Base-by-base conservation (phyloP, 2,888 invertebrate species). In the Pegoplata infirma region DNA sequence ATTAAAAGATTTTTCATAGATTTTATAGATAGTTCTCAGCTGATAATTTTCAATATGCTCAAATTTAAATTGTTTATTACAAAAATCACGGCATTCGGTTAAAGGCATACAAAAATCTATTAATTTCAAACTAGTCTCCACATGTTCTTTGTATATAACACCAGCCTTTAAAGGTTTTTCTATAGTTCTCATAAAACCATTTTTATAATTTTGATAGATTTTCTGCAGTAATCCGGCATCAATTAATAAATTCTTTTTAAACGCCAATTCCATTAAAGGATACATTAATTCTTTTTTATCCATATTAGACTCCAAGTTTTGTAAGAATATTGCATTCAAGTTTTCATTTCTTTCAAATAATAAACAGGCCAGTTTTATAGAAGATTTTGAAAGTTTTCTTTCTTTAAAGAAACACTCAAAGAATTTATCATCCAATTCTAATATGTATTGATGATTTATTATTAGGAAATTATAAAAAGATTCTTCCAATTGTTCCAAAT, bases 131-230 rank as follows among this genome's bases (percentile, higher is more conserved):
- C 94, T 90, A n/a, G 92, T 91, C 64, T 89, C 86, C 72, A 92
- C 90, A 85, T 93, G 92, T 68, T 91, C 91, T 49, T 92, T 89
- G 81, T 94, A 93, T 61, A 94, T 91, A 81, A 92, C 92, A 0
- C 93, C 92, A 3, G 92, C 92, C 89, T 94, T 94, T 78, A 93
- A 93, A 0, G 94, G 94, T 84, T 94, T 94, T 83, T 93, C 92
- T 47, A 94, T 88, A 76, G 92, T 90, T 86, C 93, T 93, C 59
- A 90, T 86, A 36, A 95, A 91, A 79, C 93, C 92, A 0, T 91
- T 88, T 86, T 93, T 92, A 81, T 93, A 93, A 83, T 92, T 90
- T 51, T 91, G 89, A 83, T 91, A 93, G 66, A 94, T 89, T 59
- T 88, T 90, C 19, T 85, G 84, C 3, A 94, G 85, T 23, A 93